Evolutionary conservation across 2,113 vertebrate species (phyloP), one percentile per base, ranked within the genome.

Genomic region (Hirundichthys speculiger): DNA sequence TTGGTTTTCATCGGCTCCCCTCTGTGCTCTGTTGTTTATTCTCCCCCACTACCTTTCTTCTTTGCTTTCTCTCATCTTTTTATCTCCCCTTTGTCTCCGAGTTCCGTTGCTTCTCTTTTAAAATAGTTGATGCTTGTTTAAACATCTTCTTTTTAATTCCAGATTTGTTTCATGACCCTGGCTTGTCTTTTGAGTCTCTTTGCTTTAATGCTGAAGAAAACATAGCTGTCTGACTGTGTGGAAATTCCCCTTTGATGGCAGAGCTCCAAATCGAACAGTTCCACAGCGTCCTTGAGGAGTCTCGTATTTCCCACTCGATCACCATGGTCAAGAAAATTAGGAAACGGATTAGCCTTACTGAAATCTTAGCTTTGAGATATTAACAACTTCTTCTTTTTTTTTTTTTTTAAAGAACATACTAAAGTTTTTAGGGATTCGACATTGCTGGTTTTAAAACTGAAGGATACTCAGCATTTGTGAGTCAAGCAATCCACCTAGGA

Each of bases 1-100:
- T 88, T 82, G 79, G 60, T 81, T 90, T 89, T 88, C 73, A 83
- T 81, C 81, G 79, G 68, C 83, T 79, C 71, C 82, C 75, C 79
- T 86, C 77, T 76, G 78, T 69, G 77, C 61, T 77, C 69, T 80
- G 69, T 73, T 87, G 74, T 89, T 88, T 87, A 82, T 84, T 63
- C 72, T 83, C 47, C 75, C 24, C 63, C 42, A 24, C 50, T 65
- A 34, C 72, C 75, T 51, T 55, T 2, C 24, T 50, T 57, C 48
- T 84, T 67, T 68, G 57, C 53, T 73, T 54, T 77, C 54, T 65
- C 67, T 75, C 82, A 83, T 89, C 76, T 76, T 64, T 84, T 79
- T 77, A 72, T 82, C 75, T 86, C 46, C 30, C 16, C 42, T 78
- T 75, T 78, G 72, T 83, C 72, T 72, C 65, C 3, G 1, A 49